Conservation (phyloP, 2,888 invertebrate species). For the Euplexia lucipara region DNA sequence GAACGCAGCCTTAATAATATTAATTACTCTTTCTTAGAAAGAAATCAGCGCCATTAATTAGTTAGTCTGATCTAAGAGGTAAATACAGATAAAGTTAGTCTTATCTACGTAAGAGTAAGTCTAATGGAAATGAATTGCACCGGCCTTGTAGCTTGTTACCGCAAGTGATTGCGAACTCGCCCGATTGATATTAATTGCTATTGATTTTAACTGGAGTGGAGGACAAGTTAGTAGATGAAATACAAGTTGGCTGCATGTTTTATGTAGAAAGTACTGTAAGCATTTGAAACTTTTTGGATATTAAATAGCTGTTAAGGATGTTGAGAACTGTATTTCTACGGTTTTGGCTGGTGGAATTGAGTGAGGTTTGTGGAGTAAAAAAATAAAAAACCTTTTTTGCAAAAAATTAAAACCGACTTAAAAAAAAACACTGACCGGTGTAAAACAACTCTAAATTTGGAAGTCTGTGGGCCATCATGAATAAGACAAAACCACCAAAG, state of each 20-base stretch:
- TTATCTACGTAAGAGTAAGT: slow-evolving; percentile 52
- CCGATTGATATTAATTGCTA: slow-evolving; percentile 50
- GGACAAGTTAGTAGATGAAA: slow-evolving; percentile 23
- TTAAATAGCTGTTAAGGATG: no score
- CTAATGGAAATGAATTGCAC: slow-evolving; percentile 54
- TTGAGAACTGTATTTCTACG: no score
- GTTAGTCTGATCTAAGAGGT: slow-evolving; percentile 32
- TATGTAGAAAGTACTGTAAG: not conserved
- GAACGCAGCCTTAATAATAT: slow-evolving; percentile 13
- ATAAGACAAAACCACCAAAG: no score
- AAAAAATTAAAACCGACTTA: no score
- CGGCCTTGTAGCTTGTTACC: slow-evolving; percentile 31
- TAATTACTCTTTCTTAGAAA: slow-evolving; percentile 44
- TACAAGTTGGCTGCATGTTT: not conserved
- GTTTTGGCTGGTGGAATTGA: no score
- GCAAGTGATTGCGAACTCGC: slow-evolving; percentile 35
- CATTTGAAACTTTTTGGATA: no score
- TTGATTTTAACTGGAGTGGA: slow-evolving; percentile 35
- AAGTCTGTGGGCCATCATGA: no score
- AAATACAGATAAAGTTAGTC: slow-evolving; percentile 36
- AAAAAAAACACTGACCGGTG: no score
- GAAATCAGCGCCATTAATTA: slow-evolving; percentile 51
- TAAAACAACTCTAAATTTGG: no score
- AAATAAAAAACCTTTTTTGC: no score
- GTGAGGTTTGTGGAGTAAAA: no score